These are phyloP conservation scores for Calephelis virginiensis DNA, from an alignment of 1,140 invertebrate species.

Conservation along the genomic window DNA sequence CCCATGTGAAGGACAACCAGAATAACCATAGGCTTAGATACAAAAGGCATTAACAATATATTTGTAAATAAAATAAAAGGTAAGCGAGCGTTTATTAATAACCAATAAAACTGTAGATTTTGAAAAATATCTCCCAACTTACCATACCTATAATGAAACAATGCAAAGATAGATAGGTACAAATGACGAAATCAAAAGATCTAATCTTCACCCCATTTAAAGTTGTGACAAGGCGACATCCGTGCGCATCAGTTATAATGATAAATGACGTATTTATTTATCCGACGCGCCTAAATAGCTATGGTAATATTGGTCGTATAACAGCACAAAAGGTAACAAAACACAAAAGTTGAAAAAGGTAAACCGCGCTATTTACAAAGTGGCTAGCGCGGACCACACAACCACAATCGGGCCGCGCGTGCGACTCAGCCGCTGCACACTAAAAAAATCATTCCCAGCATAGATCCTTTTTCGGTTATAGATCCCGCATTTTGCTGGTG, in stretches of 20 bases:
- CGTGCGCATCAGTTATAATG: slow-evolving; percentile 74
- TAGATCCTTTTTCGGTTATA: slow-evolving; percentile 76
- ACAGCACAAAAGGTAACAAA: slow-evolving; percentile 79
- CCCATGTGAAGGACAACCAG: too few species aligned
- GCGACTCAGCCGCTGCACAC: slow-evolving; percentile 65
- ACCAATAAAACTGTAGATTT: too few species aligned
- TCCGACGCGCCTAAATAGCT: slow-evolving; percentile 77
- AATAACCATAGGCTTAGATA: too few species aligned
- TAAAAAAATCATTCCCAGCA: slow-evolving; percentile 73
- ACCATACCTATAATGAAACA: slow-evolving; percentile 44
- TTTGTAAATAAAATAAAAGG: too few species aligned
- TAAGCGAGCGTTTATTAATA: too few species aligned
- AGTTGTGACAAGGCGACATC: slow-evolving; percentile 54
- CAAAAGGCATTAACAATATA: too few species aligned
- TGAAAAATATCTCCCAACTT: background rate
- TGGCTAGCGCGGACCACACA: slow-evolving; percentile 77
- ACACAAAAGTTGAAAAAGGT: slow-evolving; percentile 79
- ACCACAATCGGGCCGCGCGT: slow-evolving; percentile 77
- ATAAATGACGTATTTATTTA: slow-evolving; percentile 79
- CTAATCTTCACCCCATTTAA: slow-evolving; percentile 67
- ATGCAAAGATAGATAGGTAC: slow-evolving; percentile 62
- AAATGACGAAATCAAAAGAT: slow-evolving; percentile 63
- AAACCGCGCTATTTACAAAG: slow-evolving; percentile 79
- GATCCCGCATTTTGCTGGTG: slow-evolving; percentile 76
- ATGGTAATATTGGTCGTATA: slow-evolving; percentile 78